Conservation (phyloP, 2,888 invertebrate species). For the Eupithecia abbreviata region DNA sequence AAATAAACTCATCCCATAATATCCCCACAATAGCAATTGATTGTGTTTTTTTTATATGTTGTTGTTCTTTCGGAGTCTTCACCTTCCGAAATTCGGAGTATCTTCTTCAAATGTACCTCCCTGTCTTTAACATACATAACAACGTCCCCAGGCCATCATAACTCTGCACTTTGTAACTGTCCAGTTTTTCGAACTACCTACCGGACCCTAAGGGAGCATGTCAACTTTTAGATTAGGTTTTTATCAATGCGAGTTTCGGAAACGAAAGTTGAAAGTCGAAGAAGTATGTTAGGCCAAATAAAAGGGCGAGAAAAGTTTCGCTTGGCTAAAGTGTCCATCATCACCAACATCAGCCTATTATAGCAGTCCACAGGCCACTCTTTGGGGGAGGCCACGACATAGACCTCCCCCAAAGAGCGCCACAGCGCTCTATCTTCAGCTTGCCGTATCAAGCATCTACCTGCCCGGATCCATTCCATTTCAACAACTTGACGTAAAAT, state of each 20-base stretch:
- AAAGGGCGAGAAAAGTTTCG: background rate
- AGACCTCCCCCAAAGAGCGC: no score
- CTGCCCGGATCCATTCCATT: no score
- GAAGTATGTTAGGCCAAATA: constrained; percentile 9
- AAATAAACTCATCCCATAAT: no score
- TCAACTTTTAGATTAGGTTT: constrained; percentile 46
- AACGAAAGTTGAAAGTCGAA: constrained; percentile 19
- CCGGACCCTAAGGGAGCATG: constrained; percentile 37
- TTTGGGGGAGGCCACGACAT: no score
- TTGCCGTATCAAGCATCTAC: no score
- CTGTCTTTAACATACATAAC: constrained; percentile 26
- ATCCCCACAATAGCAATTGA: no score
- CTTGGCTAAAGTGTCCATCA: background rate
- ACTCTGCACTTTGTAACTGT: constrained; percentile 40
- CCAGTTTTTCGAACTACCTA: constrained; percentile 33
- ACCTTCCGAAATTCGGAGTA: constrained; percentile 13
- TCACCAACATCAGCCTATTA: no score
- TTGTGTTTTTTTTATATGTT: background rate
- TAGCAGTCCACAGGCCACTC: no score
- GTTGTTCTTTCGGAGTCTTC: background rate
- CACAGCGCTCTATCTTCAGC: no score
- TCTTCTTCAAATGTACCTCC: background rate
- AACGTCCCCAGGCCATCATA: constrained; percentile 42
- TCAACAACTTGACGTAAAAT: no score
- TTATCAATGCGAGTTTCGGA: constrained; percentile 42